Conservation (phyloP, 2,888 invertebrate species). For the Trilocha varians region DNA sequence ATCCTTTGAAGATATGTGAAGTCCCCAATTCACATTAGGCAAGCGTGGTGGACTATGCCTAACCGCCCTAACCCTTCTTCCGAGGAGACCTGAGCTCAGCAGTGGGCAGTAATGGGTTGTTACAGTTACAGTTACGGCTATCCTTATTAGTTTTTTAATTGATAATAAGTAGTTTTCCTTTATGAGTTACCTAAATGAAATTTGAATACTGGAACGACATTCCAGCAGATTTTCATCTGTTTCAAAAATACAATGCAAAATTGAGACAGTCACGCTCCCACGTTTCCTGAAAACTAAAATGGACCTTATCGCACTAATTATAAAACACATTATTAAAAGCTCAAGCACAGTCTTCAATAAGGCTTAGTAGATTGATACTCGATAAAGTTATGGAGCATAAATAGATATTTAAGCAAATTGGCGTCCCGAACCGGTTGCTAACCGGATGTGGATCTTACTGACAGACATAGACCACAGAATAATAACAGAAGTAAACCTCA, state of each 20-base stretch:
- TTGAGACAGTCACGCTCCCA: neutral
- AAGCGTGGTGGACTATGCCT: no score
- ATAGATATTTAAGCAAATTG: conserved; percentile 18
- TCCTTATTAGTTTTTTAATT: no score
- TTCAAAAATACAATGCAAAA: neutral
- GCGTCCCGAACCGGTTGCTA: conserved; percentile 21
- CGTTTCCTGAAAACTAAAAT: neutral
- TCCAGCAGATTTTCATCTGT: neutral
- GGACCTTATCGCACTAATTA: neutral
- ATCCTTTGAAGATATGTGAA: no score
- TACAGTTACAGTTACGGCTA: no score
- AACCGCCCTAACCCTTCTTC: no score
- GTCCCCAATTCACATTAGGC: no score
- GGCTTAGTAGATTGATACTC: conserved; percentile 8
- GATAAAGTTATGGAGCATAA: conserved; percentile 21
- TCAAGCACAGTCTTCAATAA: neutral
- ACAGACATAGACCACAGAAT: neutral
- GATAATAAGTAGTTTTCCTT: no score
- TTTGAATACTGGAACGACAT: neutral
- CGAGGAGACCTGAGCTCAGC: no score
- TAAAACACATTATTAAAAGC: neutral
- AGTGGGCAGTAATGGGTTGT: no score
- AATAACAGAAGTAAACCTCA: no score
- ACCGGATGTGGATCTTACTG: conserved; percentile 22
- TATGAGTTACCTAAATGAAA: no score